A percentile compares a stretch with the other conserved stretches of the same genome.
Evolutionary conservation across 1,140 invertebrate species (phyloP).

Genomic region (Ptiloglossa arizonensis): DNA sequence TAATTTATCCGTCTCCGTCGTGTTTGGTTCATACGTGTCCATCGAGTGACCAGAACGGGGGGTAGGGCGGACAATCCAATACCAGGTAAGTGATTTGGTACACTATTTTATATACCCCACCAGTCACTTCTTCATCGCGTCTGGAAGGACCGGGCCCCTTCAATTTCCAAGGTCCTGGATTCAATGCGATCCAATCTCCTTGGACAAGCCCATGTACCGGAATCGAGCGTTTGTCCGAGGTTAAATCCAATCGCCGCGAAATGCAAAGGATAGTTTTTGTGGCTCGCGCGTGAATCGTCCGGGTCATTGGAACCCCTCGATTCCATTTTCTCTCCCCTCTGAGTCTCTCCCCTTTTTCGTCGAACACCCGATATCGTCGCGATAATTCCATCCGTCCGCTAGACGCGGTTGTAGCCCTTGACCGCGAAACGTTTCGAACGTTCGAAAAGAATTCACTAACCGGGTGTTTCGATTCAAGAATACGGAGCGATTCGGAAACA

Average conservation of each 20-base stretch:
- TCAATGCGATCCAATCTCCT: slow-evolving; percentile 68
- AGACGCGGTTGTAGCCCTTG: background rate
- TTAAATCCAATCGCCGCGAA: slow-evolving; percentile 63
- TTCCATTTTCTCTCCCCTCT: slow-evolving; percentile 1
- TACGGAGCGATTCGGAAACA: too few relatives aligned
- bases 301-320: slow-evolving; percentile 5
- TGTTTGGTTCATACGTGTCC: background rate
- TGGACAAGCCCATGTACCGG: slow-evolving; percentile 48
- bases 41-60: slow-evolving; percentile 9
- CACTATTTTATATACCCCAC: slow-evolving; percentile 53
- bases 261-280: slow-evolving; percentile 62
- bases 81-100: slow-evolving; percentile 52
- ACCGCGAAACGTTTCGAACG: background rate
- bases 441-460: too few relatives aligned
- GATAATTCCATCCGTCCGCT: background rate
- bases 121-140: slow-evolving; percentile 40
- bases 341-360: background rate
- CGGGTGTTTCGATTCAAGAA: too few relatives aligned
- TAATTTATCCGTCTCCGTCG: slow-evolving; percentile 28
- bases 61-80: slow-evolving; percentile 43
- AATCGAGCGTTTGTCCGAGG: slow-evolving; percentile 45
- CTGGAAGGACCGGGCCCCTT: slow-evolving; percentile 2
- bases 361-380: background rate
- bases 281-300: slow-evolving; percentile 23
- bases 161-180: slow-evolving; percentile 53